Percentiles rank a stretch among this genome's conserved stretches.
Conservation (phyloP, 2,113 vertebrate genomes). For the Semicossyphus pulcher region DNA sequence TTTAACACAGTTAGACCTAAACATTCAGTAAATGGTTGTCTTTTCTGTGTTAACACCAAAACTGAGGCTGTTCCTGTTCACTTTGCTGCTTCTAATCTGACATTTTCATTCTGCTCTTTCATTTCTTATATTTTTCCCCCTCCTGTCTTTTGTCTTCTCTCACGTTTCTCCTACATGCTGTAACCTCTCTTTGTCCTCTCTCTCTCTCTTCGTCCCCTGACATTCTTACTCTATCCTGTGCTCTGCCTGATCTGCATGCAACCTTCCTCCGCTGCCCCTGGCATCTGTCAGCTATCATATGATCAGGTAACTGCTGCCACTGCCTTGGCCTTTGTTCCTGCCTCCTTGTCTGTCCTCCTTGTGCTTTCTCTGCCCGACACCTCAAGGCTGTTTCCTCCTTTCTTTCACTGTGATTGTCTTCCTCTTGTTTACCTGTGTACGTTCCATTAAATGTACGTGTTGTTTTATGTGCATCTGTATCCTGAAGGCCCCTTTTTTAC, state of each 20-base stretch:
- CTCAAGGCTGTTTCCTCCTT: background rate
- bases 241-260: slow-evolving; percentile 90
- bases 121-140: background rate
- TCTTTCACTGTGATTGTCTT: background rate
- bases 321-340: slow-evolving; percentile 77
- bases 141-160: slow-evolving; percentile 30
- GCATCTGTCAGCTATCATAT: slow-evolving; percentile 98
- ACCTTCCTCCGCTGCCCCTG: slow-evolving; percentile 90
- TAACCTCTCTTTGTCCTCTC: slow-evolving; percentile 50
- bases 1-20: too few relatives aligned
- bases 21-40: too few relatives aligned
- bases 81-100: slow-evolving; percentile 46
- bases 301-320: slow-evolving; percentile 94
- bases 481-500: too few relatives aligned
- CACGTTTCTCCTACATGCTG: slow-evolving; percentile 36
- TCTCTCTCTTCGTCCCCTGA: slow-evolving; percentile 36
- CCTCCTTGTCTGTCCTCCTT: slow-evolving; percentile 50
- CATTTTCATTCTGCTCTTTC: slow-evolving; percentile 27
- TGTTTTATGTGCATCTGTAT: background rate
- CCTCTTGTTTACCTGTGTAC: background rate
- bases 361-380: slow-evolving; percentile 30
- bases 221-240: slow-evolving; percentile 80
- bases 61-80: background rate
- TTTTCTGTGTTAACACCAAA: background rate
- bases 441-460: background rate